Evolutionary conservation across 2,797 vertebrate species (phyloP).

Genomic region (Acanthurus tractus): DNA sequence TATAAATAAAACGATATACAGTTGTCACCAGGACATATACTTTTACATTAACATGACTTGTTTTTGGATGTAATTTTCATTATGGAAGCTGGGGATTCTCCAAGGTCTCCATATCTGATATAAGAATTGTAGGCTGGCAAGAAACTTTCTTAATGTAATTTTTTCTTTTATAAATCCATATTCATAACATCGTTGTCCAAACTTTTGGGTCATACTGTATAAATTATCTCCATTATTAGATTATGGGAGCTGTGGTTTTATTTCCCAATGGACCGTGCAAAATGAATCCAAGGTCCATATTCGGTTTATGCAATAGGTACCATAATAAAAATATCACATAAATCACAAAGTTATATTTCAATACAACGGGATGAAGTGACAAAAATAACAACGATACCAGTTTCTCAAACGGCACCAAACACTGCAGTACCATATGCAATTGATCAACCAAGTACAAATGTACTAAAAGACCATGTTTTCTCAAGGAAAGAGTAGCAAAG

Average conservation of each 20-base stretch:
- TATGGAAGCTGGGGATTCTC: conserved; percentile 16
- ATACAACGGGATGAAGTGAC: conserved; percentile 41
- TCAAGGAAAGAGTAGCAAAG: background rate
- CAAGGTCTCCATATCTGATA: conserved; percentile 20
- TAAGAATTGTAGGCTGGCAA: conserved; percentile 22
- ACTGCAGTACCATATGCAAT: conserved; percentile 4
- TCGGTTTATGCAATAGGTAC: conserved; percentile 57
- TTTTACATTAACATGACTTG: conserved; percentile 1
- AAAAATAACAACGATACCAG: conserved; percentile 48
- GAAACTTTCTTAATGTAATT: conserved; percentile 74
- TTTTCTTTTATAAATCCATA: conserved; percentile 54
- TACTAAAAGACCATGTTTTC: background rate
- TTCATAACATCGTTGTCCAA: conserved; percentile 53
- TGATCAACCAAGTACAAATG: conserved; percentile 18
- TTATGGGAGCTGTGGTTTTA: conserved; percentile 71
- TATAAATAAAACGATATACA: background rate
- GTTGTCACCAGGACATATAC: background rate
- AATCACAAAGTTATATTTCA: conserved; percentile 55
- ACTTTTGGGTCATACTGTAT: conserved; percentile 58
- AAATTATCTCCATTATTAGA: conserved; percentile 70
- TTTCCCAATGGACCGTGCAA: conserved; percentile 79
- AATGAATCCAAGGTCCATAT: conserved; percentile 72
- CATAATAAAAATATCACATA: conserved; percentile 59
- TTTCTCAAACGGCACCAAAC: conserved; percentile 5
- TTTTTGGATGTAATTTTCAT: conserved; percentile 11